phyloP scores from a whole-genome alignment of 1,140 invertebrate genomes.

The Drosophila murphyi region DNA sequence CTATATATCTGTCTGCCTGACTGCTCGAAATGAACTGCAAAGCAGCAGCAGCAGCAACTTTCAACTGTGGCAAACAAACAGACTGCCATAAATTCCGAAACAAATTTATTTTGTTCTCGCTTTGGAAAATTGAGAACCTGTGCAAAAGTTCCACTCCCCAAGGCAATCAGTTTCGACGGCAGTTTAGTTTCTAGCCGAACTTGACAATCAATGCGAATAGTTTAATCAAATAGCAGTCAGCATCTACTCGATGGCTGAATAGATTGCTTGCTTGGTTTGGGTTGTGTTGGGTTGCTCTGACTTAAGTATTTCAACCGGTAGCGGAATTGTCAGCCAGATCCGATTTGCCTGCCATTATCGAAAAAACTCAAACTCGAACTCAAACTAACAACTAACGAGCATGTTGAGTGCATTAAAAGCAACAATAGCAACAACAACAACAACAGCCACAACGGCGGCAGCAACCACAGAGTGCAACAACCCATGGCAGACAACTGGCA shows the following conservation, averaged over 20 bases:
- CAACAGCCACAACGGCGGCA: not conserved
- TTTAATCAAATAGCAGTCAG: slow-evolving; percentile 51
- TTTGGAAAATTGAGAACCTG: slow-evolving; percentile 35
- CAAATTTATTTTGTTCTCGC: slow-evolving; percentile 43
- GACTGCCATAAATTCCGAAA: slow-evolving; percentile 49
- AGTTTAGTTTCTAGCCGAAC: slow-evolving; percentile 53
- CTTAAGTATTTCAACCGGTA: slow-evolving; percentile 29
- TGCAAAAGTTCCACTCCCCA: slow-evolving; percentile 28
- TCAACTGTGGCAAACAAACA: slow-evolving; percentile 22
- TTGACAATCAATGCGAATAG: slow-evolving; percentile 63
- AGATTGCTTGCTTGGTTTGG: not conserved
- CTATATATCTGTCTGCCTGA: slow-evolving; percentile 45
- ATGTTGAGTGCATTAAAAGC: slow-evolving; percentile 46
- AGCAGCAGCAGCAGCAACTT: slow-evolving; percentile 26
- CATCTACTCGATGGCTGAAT: not conserved
- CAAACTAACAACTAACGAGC: slow-evolving; percentile 49
- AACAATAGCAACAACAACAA: not conserved
- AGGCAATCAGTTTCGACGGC: slow-evolving; percentile 61
- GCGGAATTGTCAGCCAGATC: slow-evolving; percentile 31
- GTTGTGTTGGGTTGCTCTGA: not conserved
- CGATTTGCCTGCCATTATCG: slow-evolving; percentile 43
- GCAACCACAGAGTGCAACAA: slow-evolving; percentile 33
- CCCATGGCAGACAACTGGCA: slow-evolving; percentile 31
- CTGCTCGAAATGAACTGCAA: slow-evolving; percentile 32
- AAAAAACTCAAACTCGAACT: not conserved